Evolutionary conservation across 1,140 invertebrate genomes (phyloP).

Genomic region (Leucophenga varia): DNA sequence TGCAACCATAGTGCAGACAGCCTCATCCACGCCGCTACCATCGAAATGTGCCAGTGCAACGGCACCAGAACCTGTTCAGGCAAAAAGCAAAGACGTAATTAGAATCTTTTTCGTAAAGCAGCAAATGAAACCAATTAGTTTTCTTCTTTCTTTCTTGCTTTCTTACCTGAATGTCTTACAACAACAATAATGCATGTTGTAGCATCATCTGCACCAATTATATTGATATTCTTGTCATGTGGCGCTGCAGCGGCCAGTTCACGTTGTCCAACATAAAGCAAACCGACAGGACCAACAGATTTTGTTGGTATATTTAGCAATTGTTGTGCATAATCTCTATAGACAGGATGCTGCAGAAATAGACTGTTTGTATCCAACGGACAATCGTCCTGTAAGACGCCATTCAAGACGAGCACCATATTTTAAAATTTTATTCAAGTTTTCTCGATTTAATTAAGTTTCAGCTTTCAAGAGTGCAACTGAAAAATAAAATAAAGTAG

Average conservation of each 20-base stretch:
- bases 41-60: constrained; percentile 87
- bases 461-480: constrained; percentile 15
- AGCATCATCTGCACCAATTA: constrained; percentile 90
- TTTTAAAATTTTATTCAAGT: too few relatives aligned
- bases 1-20: constrained; percentile 75
- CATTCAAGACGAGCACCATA: constrained; percentile 87
- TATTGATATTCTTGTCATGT: constrained; percentile 87
- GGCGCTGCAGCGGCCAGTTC: constrained; percentile 88
- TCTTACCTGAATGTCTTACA: constrained; percentile 85
- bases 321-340: constrained; percentile 80
- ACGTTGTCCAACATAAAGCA: constrained; percentile 86
- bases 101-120: too few relatives aligned
- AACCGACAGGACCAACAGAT: constrained; percentile 73
- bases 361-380: constrained; percentile 77
- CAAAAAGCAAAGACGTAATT: constrained; percentile 12
- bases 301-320: constrained; percentile 68
- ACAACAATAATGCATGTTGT: constrained; percentile 92
- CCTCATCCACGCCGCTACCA: constrained; percentile 80
- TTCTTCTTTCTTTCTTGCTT: too few relatives aligned
- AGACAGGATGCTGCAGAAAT: constrained; percentile 77
- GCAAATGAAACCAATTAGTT: constrained; percentile 1
- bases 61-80: constrained; percentile 76
- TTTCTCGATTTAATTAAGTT: not conserved
- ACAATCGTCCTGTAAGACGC: constrained; percentile 81
- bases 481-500: constrained; percentile 3